Conservation (phyloP, 23 tunicate genomes). For the Styela plicata region DNA sequence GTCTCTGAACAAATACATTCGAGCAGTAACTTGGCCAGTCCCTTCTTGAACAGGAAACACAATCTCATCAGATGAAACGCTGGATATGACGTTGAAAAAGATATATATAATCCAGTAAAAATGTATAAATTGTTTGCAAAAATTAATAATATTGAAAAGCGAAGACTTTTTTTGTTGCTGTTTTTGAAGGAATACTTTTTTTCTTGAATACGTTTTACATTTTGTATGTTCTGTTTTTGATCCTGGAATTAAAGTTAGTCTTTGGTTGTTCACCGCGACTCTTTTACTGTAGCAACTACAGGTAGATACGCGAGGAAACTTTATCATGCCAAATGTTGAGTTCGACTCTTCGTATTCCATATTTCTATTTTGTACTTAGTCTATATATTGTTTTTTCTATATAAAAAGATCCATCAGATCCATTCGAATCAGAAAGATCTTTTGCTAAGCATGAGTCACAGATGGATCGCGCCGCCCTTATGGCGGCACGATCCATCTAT, state of each 20-base stretch:
- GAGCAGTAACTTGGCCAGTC: neutral
- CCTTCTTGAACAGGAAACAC: constrained; percentile 10
- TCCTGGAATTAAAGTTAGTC: neutral
- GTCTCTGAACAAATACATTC: constrained; percentile 8
- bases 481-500: too few species aligned
- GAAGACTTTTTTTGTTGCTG: neutral
- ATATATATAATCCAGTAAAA: neutral
- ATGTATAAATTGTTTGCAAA: neutral
- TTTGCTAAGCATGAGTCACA: too few species aligned
- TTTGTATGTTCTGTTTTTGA: neutral
- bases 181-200: neutral
- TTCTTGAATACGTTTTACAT: neutral
- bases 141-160: neutral
- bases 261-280: neutral
- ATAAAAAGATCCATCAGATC: too few species aligned
- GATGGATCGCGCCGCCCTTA: too few species aligned
- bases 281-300: neutral
- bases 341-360: too few species aligned
- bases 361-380: too few species aligned
- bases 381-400: too few species aligned
- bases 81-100: neutral
- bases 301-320: too few species aligned
- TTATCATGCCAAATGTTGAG: too few species aligned
- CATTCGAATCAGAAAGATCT: too few species aligned
- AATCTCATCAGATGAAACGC: neutral